Percentiles rank a stretch among this genome's conserved stretches.
Conservation (phyloP, 2,113 vertebrate genomes). For the Setophaga kirtlandii region DNA sequence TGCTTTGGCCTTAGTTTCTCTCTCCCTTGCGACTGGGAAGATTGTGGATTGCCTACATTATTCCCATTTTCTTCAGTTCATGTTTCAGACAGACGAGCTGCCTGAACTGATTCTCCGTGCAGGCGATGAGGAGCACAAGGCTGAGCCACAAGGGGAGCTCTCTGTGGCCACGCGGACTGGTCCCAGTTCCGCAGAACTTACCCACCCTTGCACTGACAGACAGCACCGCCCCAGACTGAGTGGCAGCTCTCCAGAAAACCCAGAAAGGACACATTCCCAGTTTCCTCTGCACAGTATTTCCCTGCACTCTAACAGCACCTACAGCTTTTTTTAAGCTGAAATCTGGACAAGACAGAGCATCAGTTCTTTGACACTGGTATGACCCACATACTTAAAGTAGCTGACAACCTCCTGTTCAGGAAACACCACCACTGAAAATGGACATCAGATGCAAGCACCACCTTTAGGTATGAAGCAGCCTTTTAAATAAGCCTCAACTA, state of each 20-base stretch:
- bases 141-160: not conserved
- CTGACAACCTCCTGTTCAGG: no score
- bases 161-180: no score
- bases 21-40: accelerated
- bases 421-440: not conserved
- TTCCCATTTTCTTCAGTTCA: accelerated
- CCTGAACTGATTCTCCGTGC: accelerated
- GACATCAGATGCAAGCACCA: not conserved
- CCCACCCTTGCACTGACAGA: accelerated
- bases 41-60: accelerated
- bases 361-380: not conserved
- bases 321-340: not conserved
- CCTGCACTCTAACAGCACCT: not conserved
- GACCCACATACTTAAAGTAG: accelerated
- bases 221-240: accelerated
- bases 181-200: accelerated
- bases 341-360: not conserved
- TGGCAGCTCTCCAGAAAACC: not conserved
- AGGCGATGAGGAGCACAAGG: accelerated
- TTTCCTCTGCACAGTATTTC: not conserved
- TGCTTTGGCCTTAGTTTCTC: not conserved
- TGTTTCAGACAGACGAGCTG: not conserved
- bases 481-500: not conserved
- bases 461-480: not conserved
- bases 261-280: not conserved